Conservation (phyloP, 2,797 vertebrate genomes). For the Protosalanx chinensis region DNA sequence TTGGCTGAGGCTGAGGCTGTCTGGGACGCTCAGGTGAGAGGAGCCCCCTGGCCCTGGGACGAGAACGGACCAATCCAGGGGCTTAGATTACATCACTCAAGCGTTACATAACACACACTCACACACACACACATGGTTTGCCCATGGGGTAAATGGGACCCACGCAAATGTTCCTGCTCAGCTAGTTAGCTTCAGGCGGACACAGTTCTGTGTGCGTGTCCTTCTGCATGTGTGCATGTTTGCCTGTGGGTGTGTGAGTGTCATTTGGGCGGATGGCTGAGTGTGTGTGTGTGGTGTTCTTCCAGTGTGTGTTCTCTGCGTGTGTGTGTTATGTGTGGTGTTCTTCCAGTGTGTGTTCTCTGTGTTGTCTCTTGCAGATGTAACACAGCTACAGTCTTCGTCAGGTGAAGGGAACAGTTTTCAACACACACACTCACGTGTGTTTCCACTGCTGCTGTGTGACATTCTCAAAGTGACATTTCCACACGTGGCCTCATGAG, state of each 20-base stretch:
- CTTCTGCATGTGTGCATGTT: neutral
- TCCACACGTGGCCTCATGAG: conserved; percentile 23
- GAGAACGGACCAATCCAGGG: too few relatives aligned
- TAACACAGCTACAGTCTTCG: neutral
- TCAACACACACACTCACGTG: neutral
- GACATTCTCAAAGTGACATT: conserved; percentile 5
- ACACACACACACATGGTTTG: neutral
- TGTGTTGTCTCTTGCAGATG: neutral
- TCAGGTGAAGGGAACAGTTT: too few relatives aligned
- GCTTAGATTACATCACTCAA: too few relatives aligned
- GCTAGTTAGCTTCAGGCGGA: conserved; percentile 34
- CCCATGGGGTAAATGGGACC: neutral
- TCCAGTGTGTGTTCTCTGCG: conserved; percentile 16
- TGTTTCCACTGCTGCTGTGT: neutral
- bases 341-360: too few relatives aligned
- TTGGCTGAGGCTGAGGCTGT: too few relatives aligned
- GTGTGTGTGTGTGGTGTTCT: neutral
- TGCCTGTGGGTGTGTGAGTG: neutral
- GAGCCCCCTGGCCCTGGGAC: too few relatives aligned
- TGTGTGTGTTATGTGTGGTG: neutral
- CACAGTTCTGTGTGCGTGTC: neutral
- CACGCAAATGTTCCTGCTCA: conserved; percentile 43
- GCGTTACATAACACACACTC: conserved; percentile 11
- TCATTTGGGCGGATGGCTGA: neutral
- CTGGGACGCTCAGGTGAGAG: too few relatives aligned